Evolutionary conservation across 2,113 vertebrate genomes (phyloP).

Genomic region (Cynopterus brachyotis): DNA sequence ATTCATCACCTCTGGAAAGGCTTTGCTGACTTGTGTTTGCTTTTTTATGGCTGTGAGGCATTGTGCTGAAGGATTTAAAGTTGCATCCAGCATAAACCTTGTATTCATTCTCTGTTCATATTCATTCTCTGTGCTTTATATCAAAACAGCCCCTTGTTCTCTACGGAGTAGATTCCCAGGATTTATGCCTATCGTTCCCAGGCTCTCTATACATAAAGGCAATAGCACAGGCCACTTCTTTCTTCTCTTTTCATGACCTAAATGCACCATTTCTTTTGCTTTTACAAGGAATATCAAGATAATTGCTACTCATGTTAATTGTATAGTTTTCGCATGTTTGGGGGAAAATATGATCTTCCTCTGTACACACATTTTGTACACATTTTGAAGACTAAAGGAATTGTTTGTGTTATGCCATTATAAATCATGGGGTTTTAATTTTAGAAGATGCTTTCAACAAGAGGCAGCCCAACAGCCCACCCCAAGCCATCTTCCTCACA

Average conservation of each 20-base stretch:
- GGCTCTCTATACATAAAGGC: not conserved
- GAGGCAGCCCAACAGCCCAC: not conserved
- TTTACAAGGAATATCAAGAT: not conserved
- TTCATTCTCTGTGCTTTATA: not conserved
- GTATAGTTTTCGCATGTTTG: not conserved
- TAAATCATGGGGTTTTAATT: conserved; percentile 23
- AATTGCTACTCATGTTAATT: conserved; percentile 1
- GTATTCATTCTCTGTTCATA: not conserved
- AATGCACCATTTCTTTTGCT: not conserved
- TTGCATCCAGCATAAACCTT: not conserved
- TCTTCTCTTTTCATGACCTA: not conserved
- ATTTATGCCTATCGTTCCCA: not conserved
- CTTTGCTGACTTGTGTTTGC: conserved; percentile 12
- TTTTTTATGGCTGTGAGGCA: conserved; percentile 6
- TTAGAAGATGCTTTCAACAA: not conserved
- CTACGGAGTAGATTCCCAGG: not conserved
- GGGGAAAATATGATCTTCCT: not conserved
- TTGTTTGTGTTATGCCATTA: not conserved
- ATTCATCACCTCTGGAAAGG: conserved; percentile 44
- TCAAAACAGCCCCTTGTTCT: not conserved
- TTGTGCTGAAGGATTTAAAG: conserved; percentile 58
- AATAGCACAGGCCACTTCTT: not conserved
- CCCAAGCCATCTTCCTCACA: not conserved
- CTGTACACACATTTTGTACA: no score
- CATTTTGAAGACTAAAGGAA: not conserved